Percentiles rank a stretch among this genome's conserved stretches.
These are phyloP conservation scores for Eupristina koningsbergeri DNA, from an alignment of 1,140 invertebrate genomes.

Conservation along the genomic window DNA sequence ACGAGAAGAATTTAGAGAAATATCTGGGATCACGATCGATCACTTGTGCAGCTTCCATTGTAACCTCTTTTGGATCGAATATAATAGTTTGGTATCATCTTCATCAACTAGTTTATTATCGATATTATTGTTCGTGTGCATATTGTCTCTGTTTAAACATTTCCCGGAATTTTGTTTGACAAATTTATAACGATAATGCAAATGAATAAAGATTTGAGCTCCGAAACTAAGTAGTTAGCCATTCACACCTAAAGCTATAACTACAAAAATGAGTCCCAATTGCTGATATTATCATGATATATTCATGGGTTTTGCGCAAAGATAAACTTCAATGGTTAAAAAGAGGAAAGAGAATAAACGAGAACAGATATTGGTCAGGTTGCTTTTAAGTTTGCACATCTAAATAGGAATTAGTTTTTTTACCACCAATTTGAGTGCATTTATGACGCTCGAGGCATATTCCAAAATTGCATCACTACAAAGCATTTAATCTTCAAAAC, in stretches of 20 bases:
- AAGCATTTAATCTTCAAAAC: not conserved
- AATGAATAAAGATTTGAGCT: not conserved
- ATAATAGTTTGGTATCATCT: not conserved
- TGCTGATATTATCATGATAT: constrained; percentile 5
- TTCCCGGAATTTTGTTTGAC: too few species aligned
- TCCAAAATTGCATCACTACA: not conserved
- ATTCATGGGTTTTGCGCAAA: constrained; percentile 8
- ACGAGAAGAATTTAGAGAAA: not conserved
- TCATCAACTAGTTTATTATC: not conserved
- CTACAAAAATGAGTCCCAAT: constrained; percentile 2
- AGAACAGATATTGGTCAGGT: not conserved
- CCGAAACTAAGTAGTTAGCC: not conserved
- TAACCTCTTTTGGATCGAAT: not conserved
- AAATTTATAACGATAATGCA: not conserved
- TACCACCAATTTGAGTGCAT: too few species aligned
- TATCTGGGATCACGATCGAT: too few species aligned
- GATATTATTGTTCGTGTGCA: not conserved
- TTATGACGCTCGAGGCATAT: not conserved
- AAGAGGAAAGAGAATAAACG: not conserved
- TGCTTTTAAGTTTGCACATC: not conserved
- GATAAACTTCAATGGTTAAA: not conserved
- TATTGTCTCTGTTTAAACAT: not conserved
- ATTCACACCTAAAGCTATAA: not conserved
- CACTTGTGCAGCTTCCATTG: not conserved
- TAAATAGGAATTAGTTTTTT: not conserved